Evolutionary conservation across 2,888 invertebrate species (phyloP).

Genomic region (Pelosia muscerda): DNA sequence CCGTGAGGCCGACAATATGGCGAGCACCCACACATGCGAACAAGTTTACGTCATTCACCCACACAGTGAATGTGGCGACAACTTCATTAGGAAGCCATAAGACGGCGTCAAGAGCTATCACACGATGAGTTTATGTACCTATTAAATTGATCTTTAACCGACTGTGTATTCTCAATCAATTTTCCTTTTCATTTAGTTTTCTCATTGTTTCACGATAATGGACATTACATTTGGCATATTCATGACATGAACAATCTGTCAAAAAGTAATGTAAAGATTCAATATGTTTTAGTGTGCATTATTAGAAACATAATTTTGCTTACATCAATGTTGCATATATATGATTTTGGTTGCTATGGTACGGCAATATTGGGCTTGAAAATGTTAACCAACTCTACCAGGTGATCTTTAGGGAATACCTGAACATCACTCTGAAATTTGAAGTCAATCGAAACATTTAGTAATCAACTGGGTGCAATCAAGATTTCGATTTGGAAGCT

Average conservation of each 20-base stretch:
- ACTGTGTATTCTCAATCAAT: slow-evolving; percentile 30
- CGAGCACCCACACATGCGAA: slow-evolving; percentile 28
- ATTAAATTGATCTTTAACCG: slow-evolving; percentile 61
- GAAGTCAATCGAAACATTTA: neutral
- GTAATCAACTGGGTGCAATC: neutral
- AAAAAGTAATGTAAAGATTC: no score
- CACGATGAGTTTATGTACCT: slow-evolving; percentile 57
- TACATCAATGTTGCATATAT: neutral
- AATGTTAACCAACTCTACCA: neutral
- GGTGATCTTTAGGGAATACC: neutral
- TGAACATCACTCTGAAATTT: neutral
- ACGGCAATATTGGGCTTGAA: neutral
- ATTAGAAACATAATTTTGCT: no score
- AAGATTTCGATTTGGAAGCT: neutral
- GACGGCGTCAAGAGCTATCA: slow-evolving; percentile 67
- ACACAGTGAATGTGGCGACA: slow-evolving; percentile 59
- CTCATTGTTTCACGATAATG: no score
- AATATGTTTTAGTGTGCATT: no score
- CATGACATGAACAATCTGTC: no score
- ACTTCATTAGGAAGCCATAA: slow-evolving; percentile 83
- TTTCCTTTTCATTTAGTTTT: slow-evolving; percentile 12
- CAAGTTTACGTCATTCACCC: slow-evolving; percentile 41
- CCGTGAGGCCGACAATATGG: slow-evolving; percentile 36
- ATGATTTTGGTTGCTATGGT: neutral
- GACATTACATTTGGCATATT: no score